Base-by-base conservation (phyloP, 2,888 invertebrate genomes). In the Fragum fragum region DNA sequence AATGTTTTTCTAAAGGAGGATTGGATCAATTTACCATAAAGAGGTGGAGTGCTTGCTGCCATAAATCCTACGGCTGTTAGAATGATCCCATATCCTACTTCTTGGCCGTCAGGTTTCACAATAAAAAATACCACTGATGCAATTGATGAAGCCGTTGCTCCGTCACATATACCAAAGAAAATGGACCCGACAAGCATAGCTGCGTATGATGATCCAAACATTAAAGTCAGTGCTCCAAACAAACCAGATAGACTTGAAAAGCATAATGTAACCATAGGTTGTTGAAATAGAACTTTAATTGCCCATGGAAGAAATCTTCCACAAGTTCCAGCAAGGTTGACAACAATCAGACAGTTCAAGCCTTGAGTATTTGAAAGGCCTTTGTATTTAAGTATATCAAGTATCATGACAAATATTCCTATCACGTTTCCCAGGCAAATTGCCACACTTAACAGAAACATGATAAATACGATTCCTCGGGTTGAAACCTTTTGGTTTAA, bases 1-100 rank as follows among this genome's bases (percentile, higher is more conserved):
- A n/a, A n/a, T n/a, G n/a, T n/a, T n/a, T n/a, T n/a, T n/a, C n/a
- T n/a, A n/a, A n/a, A n/a, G n/a, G n/a, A n/a, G n/a, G n/a, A n/a
- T n/a, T n/a, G n/a, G n/a, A n/a, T n/a, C n/a, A n/a, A n/a, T n/a
- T 36, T 32, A 61, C 61, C 61, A 32, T 61, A 61, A 1, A 61
- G 29, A 1, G 61, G 61, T 32, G 29, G 28, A 9, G n/a, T 32
- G 5, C 61, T 32, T 32, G 61, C 29, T 1, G 32, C 61, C 18
- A 61, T 2, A 18, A 32, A n/a, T 18, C 61, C 61, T 7, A 61
- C 32, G 2, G 61, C 32, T 7, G 61, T 32, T 3, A 61, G 29
- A 0, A n/a, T 29, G 7, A 61, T 18, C 3, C 61, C 61, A n/a
- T 61, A 61, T 9, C 32, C 28, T 5, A 61, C 18, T 32, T 18